These are phyloP conservation scores for Bos indicus DNA, from an alignment of 2,113 vertebrate species.

Conservation along the genomic window DNA sequence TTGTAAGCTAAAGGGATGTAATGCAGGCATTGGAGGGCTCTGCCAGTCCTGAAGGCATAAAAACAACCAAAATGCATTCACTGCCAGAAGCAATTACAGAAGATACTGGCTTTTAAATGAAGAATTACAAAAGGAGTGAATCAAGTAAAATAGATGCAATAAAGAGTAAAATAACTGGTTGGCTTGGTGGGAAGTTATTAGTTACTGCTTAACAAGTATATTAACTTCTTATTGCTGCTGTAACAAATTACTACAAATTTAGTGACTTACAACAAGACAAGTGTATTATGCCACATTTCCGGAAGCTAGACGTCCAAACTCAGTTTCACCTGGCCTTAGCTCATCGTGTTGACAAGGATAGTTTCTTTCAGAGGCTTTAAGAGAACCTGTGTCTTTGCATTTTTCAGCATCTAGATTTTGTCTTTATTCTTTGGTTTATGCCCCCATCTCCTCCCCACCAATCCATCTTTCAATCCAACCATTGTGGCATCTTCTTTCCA, in stretches of 20 bases:
- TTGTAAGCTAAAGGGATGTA: neutral
- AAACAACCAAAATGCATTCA: neutral
- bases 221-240: neutral
- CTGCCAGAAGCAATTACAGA: neutral
- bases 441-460: fast-evolving
- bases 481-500: neutral
- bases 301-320: neutral
- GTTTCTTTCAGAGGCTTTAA: fast-evolving
- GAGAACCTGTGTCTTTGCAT: neutral
- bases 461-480: neutral
- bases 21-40: neutral
- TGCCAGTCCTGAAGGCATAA: neutral
- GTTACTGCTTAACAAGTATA: neutral
- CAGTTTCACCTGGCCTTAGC: neutral
- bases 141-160: neutral
- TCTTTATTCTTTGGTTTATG: neutral
- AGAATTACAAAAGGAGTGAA: neutral
- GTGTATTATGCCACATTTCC: neutral
- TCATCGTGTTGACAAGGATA: fast-evolving
- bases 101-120: neutral
- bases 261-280: neutral
- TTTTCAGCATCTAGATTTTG: neutral
- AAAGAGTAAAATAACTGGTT: neutral
- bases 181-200: neutral
- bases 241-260: neutral